Evolutionary conservation across 1,140 invertebrate species (phyloP).

Genomic region (Trichonephila clavata): DNA sequence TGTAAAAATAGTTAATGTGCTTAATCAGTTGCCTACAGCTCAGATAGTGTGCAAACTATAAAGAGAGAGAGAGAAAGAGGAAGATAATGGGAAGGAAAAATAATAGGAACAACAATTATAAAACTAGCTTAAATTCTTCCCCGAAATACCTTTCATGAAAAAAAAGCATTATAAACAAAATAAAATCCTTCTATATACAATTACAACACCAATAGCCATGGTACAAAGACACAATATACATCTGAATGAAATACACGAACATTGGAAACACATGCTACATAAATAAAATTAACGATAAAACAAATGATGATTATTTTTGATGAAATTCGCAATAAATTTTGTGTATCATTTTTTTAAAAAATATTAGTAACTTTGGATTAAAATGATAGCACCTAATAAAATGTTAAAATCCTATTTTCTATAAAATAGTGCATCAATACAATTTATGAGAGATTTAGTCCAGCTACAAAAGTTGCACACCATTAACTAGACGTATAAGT

Average conservation of each 20-base stretch:
- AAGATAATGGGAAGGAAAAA: neutral
- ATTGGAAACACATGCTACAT: neutral
- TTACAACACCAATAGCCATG: neutral
- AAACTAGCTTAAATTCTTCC: neutral
- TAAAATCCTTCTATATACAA: neutral
- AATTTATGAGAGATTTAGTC: neutral
- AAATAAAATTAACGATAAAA: neutral
- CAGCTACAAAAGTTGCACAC: constrained; percentile 42
- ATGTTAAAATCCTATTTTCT: constrained; percentile 36
- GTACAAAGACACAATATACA: neutral
- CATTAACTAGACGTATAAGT: constrained; percentile 56
- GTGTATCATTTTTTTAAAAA: neutral
- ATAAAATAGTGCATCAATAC: constrained; percentile 3
- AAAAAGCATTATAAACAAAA: neutral
- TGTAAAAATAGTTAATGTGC: constrained; percentile 72
- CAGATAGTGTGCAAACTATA: constrained; percentile 34
- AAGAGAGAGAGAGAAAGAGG: neutral
- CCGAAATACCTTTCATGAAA: neutral
- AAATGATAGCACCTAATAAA: constrained; percentile 35
- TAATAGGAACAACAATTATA: too few species aligned
- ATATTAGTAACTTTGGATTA: neutral
- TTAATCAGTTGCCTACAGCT: constrained; percentile 54
- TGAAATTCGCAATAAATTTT: neutral
- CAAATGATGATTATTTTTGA: neutral
- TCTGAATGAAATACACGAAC: neutral